Evolutionary conservation across 2,113 vertebrate species (phyloP).

Genomic region (Cricetomys ansorgei): DNA sequence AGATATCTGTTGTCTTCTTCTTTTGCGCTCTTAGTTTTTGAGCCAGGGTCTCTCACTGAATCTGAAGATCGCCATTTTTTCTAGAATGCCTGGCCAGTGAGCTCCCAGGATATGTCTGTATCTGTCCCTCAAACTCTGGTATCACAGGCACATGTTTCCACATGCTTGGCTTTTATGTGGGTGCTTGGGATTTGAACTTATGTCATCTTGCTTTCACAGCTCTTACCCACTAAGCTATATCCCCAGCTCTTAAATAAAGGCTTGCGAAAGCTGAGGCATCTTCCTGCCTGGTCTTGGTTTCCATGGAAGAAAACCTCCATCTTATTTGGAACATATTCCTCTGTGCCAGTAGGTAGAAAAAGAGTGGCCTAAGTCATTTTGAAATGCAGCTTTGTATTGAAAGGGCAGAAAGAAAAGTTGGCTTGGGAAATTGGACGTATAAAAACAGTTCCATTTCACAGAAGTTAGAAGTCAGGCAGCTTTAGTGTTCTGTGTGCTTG

Average conservation of each 20-base stretch:
- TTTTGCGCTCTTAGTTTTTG: background rate
- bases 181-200: background rate
- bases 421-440: slow-evolving; percentile 7
- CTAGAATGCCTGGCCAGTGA: background rate
- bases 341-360: background rate
- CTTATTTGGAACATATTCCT: background rate
- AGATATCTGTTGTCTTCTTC: background rate
- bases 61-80: background rate
- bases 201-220: background rate
- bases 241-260: background rate
- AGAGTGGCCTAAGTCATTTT: slow-evolving; percentile 1
- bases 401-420: slow-evolving; percentile 14
- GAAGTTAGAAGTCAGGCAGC: background rate
- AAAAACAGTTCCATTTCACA: slow-evolving; percentile 27
- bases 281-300: background rate
- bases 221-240: background rate
- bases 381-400: background rate
- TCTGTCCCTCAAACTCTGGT: background rate
- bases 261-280: background rate
- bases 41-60: background rate
- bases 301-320: background rate
- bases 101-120: background rate
- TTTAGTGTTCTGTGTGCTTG: background rate
- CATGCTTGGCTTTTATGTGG: background rate
- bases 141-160: no score